phyloP scores from a whole-genome alignment of 2,888 invertebrate genomes.

The Harmothoe impar region DNA sequence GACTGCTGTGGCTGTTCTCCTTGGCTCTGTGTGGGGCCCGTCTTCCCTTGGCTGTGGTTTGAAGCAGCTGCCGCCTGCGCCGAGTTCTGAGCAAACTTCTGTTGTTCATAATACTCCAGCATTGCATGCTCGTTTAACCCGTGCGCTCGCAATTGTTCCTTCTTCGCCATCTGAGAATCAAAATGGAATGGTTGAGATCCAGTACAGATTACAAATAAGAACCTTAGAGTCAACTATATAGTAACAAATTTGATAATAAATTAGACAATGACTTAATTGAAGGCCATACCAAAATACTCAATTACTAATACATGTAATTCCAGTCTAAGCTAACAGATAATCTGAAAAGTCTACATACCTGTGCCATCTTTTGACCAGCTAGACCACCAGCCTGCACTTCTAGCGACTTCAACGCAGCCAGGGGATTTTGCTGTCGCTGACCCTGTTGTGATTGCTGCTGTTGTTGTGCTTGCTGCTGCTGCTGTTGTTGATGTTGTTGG shows the following conservation, averaged over 20 bases:
- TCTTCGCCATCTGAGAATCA: constrained; percentile 35
- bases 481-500: constrained; percentile 66
- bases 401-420: constrained; percentile 72
- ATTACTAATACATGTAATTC: too few species aligned
- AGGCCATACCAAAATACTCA: too few species aligned
- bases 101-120: not conserved
- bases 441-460: constrained; percentile 41
- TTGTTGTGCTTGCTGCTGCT: constrained; percentile 74
- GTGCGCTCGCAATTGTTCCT: not conserved
- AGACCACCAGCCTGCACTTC: constrained; percentile 66
- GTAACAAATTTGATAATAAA: too few species aligned
- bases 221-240: too few species aligned
- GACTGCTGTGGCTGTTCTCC: constrained; percentile 72
- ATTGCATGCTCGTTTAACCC: not conserved
- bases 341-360: not conserved
- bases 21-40: not conserved
- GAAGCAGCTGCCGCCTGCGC: not conserved
- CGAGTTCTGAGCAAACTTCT: constrained; percentile 39
- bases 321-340: too few species aligned
- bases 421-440: constrained; percentile 66
- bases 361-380: constrained; percentile 14
- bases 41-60: not conserved
- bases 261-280: too few species aligned
- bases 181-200: not conserved
- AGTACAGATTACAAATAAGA: too few species aligned